Conservation (phyloP, 35 echinoderm and acorn worm genomes). For the Apostichopus japonicus region DNA sequence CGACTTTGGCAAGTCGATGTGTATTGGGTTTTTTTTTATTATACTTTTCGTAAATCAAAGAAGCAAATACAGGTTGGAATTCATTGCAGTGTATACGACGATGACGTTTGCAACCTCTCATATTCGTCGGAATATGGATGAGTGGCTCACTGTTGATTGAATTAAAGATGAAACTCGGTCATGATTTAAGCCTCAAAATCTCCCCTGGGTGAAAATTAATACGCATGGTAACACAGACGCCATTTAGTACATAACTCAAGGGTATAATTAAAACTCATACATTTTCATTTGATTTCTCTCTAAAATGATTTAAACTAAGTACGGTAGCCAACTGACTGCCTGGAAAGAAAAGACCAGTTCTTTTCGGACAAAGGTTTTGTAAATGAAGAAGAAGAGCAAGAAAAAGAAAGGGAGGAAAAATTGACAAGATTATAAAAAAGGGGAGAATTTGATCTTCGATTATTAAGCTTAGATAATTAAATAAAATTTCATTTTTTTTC, state of each 20-base stretch:
- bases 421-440: not conserved
- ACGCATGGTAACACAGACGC: conserved; percentile 37
- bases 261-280: conserved; percentile 36
- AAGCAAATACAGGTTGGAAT: not conserved
- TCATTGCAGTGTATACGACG: not conserved
- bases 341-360: no score
- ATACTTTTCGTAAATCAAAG: not conserved
- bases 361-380: no score
- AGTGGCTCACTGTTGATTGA: conserved; percentile 27
- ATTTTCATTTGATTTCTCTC: not conserved
- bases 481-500: not conserved
- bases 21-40: not conserved
- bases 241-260: conserved; percentile 38
- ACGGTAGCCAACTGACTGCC: not conserved
- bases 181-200: conserved; percentile 5
- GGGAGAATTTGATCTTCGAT: not conserved
- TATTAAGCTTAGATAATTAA: not conserved
- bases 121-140: not conserved
- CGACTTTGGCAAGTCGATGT: no score
- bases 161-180: conserved; percentile 53
- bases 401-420: not conserved
- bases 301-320: not conserved
- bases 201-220: conserved; percentile 25
- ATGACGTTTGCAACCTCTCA: conserved; percentile 1
- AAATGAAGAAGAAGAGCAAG: no score